These are phyloP conservation scores for Cygnus olor DNA, from an alignment of 2,797 vertebrate genomes.

Conservation along the genomic window DNA sequence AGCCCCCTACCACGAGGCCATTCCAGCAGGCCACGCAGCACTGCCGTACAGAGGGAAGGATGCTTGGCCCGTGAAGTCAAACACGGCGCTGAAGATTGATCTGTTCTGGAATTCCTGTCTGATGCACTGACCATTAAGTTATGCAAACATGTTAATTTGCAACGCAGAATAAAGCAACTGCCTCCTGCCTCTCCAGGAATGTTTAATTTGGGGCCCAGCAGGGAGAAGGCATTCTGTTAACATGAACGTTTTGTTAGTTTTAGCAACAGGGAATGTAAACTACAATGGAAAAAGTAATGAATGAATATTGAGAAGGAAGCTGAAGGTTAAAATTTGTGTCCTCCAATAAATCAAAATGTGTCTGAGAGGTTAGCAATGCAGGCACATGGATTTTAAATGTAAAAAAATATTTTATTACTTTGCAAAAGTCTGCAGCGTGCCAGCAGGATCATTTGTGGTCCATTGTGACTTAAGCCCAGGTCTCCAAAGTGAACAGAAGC, in stretches of 20 bases:
- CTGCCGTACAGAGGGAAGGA: background rate
- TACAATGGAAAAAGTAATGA: slow-evolving; percentile 46
- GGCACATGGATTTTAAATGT: background rate
- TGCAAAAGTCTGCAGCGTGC: background rate
- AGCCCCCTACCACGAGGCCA: background rate
- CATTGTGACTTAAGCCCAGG: background rate
- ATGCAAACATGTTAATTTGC: slow-evolving; percentile 69
- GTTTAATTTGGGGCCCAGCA: slow-evolving; percentile 59
- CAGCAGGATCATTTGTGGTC: background rate
- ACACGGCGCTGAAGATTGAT: slow-evolving; percentile 22
- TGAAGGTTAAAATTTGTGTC: slow-evolving; percentile 41
- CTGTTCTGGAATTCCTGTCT: slow-evolving; percentile 47
- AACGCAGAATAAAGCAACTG: slow-evolving; percentile 18
- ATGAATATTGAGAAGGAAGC: slow-evolving; percentile 39
- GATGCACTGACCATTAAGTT: slow-evolving; percentile 60
- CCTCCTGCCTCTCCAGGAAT: slow-evolving; percentile 62
- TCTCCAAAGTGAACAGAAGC: background rate
- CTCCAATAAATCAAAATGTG: slow-evolving; percentile 13
- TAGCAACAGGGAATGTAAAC: slow-evolving; percentile 61
- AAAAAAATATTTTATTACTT: background rate
- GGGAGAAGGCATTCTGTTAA: slow-evolving; percentile 45
- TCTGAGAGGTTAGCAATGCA: background rate
- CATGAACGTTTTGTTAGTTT: slow-evolving; percentile 58
- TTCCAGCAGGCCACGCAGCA: background rate
- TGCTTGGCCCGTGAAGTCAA: background rate